Evolutionary conservation across 2,113 vertebrate genomes (phyloP).

Genomic region (Neomonachus schauinslandi): DNA sequence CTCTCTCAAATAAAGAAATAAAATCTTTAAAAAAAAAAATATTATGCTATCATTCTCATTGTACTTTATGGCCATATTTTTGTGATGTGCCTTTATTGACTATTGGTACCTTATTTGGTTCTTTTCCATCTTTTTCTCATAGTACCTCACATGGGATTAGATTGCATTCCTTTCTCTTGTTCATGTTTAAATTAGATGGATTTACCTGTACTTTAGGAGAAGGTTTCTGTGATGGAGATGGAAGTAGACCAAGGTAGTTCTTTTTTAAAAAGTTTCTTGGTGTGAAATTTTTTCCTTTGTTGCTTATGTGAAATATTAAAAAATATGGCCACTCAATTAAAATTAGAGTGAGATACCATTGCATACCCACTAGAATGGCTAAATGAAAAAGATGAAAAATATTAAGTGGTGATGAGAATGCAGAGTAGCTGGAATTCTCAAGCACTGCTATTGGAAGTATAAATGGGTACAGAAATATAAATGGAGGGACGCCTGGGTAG

Average conservation of each 20-base stretch:
- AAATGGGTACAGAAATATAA: background rate
- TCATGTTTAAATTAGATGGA: constrained; percentile 29
- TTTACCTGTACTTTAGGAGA: background rate
- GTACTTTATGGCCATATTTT: background rate
- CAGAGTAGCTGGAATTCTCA: background rate
- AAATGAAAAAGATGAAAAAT: constrained; percentile 23
- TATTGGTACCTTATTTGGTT: background rate
- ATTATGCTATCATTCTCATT: background rate
- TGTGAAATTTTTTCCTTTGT: background rate
- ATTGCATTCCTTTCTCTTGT: background rate
- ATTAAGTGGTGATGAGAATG: background rate
- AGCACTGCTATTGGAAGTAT: background rate
- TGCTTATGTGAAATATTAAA: background rate
- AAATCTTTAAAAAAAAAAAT: too few species aligned
- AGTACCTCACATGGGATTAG: background rate
- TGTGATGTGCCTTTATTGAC: background rate
- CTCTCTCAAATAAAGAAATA: too few species aligned
- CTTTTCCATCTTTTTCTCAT: background rate
- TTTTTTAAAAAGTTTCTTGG: background rate
- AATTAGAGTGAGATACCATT: background rate
- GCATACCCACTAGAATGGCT: background rate
- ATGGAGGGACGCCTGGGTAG: background rate
- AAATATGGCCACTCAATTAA: background rate
- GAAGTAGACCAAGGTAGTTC: background rate
- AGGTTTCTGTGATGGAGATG: background rate